Evolutionary conservation across 2,113 vertebrate genomes (phyloP).

Genomic region (Dromaius novaehollandiae): DNA sequence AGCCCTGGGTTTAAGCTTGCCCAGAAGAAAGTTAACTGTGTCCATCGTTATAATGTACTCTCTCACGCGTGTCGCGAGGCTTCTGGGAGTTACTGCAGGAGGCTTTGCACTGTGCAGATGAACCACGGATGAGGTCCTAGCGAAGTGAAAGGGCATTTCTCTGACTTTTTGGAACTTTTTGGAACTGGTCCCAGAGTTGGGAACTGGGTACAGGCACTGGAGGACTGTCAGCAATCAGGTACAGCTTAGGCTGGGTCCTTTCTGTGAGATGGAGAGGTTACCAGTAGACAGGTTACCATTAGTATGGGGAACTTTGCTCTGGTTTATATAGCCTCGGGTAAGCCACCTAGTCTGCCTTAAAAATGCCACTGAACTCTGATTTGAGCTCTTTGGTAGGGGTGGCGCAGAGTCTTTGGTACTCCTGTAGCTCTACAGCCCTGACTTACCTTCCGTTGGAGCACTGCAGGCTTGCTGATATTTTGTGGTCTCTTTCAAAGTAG

Average conservation of each 20-base stretch:
- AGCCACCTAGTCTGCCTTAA: not conserved
- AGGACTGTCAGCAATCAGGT: not conserved
- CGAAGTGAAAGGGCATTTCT: not conserved
- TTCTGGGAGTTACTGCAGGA: not conserved
- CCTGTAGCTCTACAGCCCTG: not conserved
- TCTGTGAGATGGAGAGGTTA: not conserved
- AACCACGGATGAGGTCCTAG: not conserved
- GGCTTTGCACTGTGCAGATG: not conserved
- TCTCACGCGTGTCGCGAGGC: not conserved
- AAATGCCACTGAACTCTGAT: not conserved
- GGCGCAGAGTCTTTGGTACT: rapidly evolving
- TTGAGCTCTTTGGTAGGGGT: not conserved
- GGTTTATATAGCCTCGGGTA: not conserved
- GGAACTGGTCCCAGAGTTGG: not conserved
- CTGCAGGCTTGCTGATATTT: not conserved
- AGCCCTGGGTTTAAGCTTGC: not conserved
- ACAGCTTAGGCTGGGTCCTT: not conserved
- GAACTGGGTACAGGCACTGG: not conserved
- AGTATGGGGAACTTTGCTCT: not conserved
- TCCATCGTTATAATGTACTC: not conserved
- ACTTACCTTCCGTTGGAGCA: not conserved
- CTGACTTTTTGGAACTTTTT: not conserved
- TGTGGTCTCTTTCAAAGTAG: not conserved
- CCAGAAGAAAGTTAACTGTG: not conserved
- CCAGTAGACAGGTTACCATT: not conserved